A percentile compares a stretch with the other conserved stretches of the same genome.
phyloP scores from a whole-genome alignment of 2,888 invertebrate genomes.

The Drosophila subsilvestris region DNA sequence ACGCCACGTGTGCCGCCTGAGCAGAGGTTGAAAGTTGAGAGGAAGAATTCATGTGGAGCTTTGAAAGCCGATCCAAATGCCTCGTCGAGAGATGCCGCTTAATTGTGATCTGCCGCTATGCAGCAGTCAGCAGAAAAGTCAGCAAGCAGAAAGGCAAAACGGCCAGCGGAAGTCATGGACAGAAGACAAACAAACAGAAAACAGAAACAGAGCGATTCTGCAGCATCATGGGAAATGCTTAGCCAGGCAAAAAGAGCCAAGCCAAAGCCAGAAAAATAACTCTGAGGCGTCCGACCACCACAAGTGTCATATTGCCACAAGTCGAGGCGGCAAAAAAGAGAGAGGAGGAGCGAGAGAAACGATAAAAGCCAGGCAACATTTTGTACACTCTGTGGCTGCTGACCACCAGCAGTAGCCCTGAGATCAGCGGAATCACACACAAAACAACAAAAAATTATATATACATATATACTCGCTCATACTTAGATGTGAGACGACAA shows the following conservation, averaged over 20 bases:
- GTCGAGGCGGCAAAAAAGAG: slow-evolving; percentile 15
- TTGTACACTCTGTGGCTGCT: slow-evolving; percentile 59
- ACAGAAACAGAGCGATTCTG: slow-evolving; percentile 67
- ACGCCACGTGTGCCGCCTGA: slow-evolving; percentile 73
- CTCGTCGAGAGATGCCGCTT: slow-evolving; percentile 40
- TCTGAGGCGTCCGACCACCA: slow-evolving; percentile 64
- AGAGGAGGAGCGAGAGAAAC: not conserved
- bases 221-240: slow-evolving; percentile 79
- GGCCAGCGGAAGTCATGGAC: slow-evolving; percentile 79
- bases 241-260: slow-evolving; percentile 59
- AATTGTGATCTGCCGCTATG: slow-evolving; percentile 45
- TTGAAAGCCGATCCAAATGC: slow-evolving; percentile 53
- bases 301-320: slow-evolving; percentile 76
- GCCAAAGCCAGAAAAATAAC: slow-evolving; percentile 30
- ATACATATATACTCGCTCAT: not conserved
- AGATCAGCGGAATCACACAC: slow-evolving; percentile 63
- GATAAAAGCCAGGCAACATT: slow-evolving; percentile 67
- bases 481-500: slow-evolving; percentile 39
- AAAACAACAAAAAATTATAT: slow-evolving; percentile 24
- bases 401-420: slow-evolving; percentile 56
- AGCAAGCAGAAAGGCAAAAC: slow-evolving; percentile 47
- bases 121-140: slow-evolving; percentile 48
- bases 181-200: slow-evolving; percentile 63
- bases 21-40: slow-evolving; percentile 59
- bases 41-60: slow-evolving; percentile 13